Base-by-base conservation (phyloP, 2,797 vertebrate species). In the Capromys pilorides region DNA sequence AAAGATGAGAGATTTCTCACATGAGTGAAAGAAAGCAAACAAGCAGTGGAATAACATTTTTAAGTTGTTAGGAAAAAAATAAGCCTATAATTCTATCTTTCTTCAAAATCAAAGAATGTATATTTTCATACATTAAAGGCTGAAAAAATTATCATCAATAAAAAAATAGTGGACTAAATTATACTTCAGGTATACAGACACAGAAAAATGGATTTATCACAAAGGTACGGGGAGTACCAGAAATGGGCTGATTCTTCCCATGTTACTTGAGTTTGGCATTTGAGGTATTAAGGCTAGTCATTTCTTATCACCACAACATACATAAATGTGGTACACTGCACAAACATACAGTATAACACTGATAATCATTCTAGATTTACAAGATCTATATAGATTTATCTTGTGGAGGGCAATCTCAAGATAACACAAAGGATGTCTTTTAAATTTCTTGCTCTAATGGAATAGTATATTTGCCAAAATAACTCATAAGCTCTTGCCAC, bases 381-480 rank as follows among this genome's bases (percentile, higher is more conserved):
- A 86, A 94, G 57, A 67, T 14, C 85, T 69, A 69, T 21, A 33
- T 69, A 67, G 24, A n/a, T n/a, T 85, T 77, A 28, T 59, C 36
- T 26, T 67, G 80, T 14, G 36, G 28, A 39, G 8, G 21, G 26
- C 79, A 3, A 84, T 41, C 64, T 36, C 64, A 89, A 36, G 64
- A 83, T 51, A 45, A 9, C 79, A 26, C 49, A 78, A 21, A 78
- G 39, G 3, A 2, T 21, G 18, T 64, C 36, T 81, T 94, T 36
- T 83, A 88, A 92, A 94, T 84, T 73, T 84, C 51, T 84, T 88
- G 7, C n/a, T 83, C 39, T 83, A 86, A 59, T 45, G 41, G 22
- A 93, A 28, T 83, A 82, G n/a, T 89, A 19, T 51, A 86, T 36
- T 93, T 24, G 51, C 28, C 67, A 79, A 93, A 61, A 24, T 13